Conservation (phyloP, 2,113 vertebrate genomes). For the Sitta europaea region DNA sequence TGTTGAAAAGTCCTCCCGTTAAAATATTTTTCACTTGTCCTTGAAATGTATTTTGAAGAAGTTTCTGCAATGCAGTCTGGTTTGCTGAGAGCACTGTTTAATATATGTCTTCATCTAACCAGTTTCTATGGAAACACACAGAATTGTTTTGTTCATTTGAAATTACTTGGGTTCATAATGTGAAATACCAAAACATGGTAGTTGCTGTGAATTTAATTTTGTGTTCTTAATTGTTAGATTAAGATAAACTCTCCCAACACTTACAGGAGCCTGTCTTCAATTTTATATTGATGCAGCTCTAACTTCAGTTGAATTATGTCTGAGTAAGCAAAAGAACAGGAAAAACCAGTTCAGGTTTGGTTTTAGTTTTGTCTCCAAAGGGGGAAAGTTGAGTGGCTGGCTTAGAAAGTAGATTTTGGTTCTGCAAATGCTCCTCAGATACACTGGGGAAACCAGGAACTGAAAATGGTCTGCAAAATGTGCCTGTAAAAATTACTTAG, state of each 20-base stretch:
- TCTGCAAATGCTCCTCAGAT: background rate
- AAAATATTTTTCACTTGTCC: background rate
- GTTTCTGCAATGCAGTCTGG: background rate
- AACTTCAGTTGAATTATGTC: background rate
- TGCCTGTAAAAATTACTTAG: background rate
- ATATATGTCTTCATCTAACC: background rate
- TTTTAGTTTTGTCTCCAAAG: background rate
- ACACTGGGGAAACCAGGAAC: background rate
- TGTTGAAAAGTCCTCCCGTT: background rate
- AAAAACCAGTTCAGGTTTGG: background rate
- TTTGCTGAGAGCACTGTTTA: background rate
- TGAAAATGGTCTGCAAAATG: background rate
- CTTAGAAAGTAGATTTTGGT: background rate
- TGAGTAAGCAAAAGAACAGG: background rate
- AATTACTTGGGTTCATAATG: background rate
- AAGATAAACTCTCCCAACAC: background rate
- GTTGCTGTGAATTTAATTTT: background rate
- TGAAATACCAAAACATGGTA: background rate
- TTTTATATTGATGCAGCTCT: background rate
- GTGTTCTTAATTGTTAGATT: background rate
- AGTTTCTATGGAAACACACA: conserved; percentile 32
- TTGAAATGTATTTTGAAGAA: background rate
- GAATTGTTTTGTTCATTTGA: background rate
- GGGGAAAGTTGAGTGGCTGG: background rate
- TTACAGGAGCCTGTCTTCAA: background rate